Evolutionary conservation across 2,797 vertebrate species (phyloP).

Genomic region (Dermochelys coriacea): DNA sequence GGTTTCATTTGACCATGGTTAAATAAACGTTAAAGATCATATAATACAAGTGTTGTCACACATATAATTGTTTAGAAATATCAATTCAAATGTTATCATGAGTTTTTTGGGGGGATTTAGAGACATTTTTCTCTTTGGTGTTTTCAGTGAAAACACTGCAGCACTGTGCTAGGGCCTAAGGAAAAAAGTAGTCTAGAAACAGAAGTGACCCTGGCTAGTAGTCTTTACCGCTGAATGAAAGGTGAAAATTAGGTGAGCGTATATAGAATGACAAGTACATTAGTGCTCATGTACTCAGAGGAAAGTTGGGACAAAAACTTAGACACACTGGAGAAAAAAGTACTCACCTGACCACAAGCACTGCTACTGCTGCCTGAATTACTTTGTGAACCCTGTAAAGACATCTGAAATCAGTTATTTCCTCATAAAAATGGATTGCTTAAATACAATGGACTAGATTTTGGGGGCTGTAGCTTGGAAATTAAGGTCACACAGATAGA

Average conservation of each 20-base stretch:
- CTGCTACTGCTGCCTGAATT: constrained; percentile 38
- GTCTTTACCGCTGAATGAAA: neutral
- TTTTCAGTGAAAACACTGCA: neutral
- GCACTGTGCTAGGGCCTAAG: neutral
- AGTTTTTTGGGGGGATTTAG: neutral
- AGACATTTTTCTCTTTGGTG: neutral
- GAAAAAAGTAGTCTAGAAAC: neutral
- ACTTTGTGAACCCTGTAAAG: constrained; percentile 57
- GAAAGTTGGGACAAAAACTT: neutral
- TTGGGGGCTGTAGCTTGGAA: neutral
- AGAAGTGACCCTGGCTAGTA: neutral
- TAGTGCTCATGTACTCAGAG: neutral
- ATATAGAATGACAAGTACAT: neutral
- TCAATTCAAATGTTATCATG: neutral
- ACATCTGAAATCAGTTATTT: constrained; percentile 46
- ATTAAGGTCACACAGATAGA: neutral
- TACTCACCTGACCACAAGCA: constrained; percentile 70
- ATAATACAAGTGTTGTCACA: neutral
- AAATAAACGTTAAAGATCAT: neutral
- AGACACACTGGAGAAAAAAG: neutral
- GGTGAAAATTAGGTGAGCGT: neutral
- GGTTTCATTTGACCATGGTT: neutral
- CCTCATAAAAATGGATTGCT: neutral
- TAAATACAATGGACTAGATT: neutral
- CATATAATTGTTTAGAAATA: neutral